Evolutionary conservation across 2,888 invertebrate genomes (phyloP).

Genomic region (Conus canariensis): DNA sequence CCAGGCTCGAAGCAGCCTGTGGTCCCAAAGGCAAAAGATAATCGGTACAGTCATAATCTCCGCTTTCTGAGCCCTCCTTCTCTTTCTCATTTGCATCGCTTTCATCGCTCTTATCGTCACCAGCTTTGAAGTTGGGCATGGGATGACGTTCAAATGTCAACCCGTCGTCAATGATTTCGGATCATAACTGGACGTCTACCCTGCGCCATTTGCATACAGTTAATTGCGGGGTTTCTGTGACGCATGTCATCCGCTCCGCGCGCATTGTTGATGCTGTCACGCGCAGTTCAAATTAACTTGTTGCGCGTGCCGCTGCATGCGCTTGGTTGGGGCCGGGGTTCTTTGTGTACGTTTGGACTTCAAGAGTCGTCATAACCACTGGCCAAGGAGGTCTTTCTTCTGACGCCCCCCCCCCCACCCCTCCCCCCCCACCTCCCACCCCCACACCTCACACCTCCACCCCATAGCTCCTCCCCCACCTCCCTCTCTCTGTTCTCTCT

Average conservation of each 20-base stretch:
- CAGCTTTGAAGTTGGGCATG: background rate
- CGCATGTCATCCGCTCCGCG: background rate
- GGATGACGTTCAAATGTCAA: conserved; percentile 26
- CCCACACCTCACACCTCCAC: background rate
- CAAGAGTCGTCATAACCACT: conserved; percentile 24
- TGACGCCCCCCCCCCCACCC: background rate
- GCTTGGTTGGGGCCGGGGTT: background rate
- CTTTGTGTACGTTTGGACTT: background rate
- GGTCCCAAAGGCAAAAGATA: conserved; percentile 8
- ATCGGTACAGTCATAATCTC: conserved; percentile 29
- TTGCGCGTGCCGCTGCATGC: conserved; percentile 22
- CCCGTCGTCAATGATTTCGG: conserved; percentile 11
- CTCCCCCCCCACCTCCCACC: background rate
- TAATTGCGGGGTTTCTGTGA: conserved; percentile 9
- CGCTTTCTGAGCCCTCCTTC: background rate
- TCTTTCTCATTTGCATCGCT: conserved; percentile 31
- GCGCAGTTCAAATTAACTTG: conserved; percentile 13
- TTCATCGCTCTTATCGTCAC: conserved; percentile 33
- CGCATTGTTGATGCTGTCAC: conserved; percentile 27
- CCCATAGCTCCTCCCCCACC: background rate
- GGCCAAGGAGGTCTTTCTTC: background rate
- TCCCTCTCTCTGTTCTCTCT: background rate
- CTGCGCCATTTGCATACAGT: conserved; percentile 18
- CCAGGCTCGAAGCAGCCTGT: background rate
- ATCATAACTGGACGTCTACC: conserved; percentile 6